These are phyloP conservation scores for Glyphotaelius pellucidus DNA, from an alignment of 2,888 invertebrate species.

Conservation along the genomic window DNA sequence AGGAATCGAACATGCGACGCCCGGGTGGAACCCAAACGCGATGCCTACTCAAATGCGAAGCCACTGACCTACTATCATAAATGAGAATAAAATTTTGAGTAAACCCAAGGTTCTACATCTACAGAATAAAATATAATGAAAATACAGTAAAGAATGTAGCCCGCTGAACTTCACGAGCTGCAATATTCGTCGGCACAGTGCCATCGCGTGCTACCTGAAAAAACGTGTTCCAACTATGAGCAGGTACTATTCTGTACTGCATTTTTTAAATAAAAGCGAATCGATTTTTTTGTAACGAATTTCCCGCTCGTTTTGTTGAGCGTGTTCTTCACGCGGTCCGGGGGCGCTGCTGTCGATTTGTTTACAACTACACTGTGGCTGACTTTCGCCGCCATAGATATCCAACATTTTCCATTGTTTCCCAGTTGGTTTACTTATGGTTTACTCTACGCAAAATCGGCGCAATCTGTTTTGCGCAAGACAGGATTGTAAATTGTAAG, in stretches of 20 bases:
- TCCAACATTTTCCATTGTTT: slow-evolving; percentile 55
- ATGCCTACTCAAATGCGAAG: no score
- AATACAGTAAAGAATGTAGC: not conserved
- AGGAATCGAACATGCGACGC: no score
- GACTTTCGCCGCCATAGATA: slow-evolving; percentile 54
- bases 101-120: no score
- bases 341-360: slow-evolving; percentile 52
- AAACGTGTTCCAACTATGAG: not conserved
- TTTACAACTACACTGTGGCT: slow-evolving; percentile 52
- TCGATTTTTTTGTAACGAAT: not conserved
- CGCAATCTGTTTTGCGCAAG: slow-evolving; percentile 57
- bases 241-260: not conserved
- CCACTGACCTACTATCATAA: no score
- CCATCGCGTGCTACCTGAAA: not conserved
- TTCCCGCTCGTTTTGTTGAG: slow-evolving; percentile 26
- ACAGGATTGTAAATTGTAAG: slow-evolving; percentile 55
- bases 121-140: not conserved
- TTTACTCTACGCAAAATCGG: slow-evolving; percentile 52
- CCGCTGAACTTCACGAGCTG: not conserved
- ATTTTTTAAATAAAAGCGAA: not conserved
- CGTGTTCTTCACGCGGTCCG: not conserved
- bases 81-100: no score
- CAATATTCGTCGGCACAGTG: not conserved
- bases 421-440: not conserved
- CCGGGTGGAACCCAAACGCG: no score